A percentile compares a stretch with the other conserved stretches of the same genome.
Conservation (phyloP, 2,113 vertebrate genomes). For the Cryptomyrus ogoouensis region DNA sequence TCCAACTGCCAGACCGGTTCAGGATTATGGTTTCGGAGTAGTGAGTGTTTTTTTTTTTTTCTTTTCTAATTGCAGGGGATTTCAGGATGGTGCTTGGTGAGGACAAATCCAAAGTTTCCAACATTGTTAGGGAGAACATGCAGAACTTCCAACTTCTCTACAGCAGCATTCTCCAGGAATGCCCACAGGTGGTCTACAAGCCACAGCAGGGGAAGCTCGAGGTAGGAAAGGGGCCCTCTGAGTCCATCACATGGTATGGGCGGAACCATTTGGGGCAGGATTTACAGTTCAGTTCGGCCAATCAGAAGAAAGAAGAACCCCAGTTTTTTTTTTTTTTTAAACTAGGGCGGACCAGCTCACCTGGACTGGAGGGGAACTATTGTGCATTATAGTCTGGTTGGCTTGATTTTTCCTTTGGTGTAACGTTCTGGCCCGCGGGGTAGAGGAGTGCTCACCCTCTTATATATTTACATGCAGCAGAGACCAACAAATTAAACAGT, state of each 20-base stretch:
- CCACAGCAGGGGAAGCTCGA: conserved; percentile 80
- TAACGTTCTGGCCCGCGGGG: neutral
- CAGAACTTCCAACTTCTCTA: conserved; percentile 81
- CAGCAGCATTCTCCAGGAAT: conserved; percentile 75
- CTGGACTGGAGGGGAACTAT: neutral
- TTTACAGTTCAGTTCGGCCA: neutral
- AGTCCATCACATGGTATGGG: neutral
- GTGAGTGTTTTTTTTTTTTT: neutral
- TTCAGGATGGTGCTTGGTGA: conserved; percentile 94
- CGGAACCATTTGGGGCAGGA: neutral
- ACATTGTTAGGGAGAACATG: conserved; percentile 83
- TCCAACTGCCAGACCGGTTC: neutral
- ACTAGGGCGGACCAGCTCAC: neutral
- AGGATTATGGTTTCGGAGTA: neutral
- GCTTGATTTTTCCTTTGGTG: neutral
- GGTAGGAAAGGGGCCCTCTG: conserved; percentile 57
- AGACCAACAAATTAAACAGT: neutral
- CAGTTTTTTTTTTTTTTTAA: neutral
- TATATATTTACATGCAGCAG: neutral
- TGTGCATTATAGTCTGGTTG: neutral
- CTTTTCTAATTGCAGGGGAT: conserved; percentile 66
- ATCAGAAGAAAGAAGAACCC: neutral
- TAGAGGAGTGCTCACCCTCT: neutral
- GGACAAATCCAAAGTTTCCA: conserved; percentile 82
- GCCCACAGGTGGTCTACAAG: conserved; percentile 87